Base-by-base conservation (phyloP, 1,140 invertebrate species). In the Drosophila tsacasi region DNA sequence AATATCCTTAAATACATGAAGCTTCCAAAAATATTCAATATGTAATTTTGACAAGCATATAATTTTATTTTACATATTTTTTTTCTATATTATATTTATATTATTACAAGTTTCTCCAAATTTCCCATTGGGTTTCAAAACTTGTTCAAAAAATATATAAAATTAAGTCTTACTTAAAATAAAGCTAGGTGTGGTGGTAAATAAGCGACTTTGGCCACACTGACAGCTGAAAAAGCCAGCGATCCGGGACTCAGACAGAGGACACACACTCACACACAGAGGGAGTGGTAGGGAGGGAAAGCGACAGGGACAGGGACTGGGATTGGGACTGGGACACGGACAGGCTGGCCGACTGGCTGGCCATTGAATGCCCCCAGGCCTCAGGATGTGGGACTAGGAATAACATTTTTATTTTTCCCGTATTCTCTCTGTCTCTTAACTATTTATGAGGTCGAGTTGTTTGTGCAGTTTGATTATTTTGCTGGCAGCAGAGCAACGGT, bases 401-500 rank as follows among this genome's bases (percentile, higher is more conserved):
- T 19, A 42, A 52, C 27, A 61, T 62, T 27, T 57, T 76, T 66
- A 55, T 52, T 79, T 37, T 66, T 44, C 19, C 58, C 54, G 15
- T 58, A 63, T 52, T 81, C 47, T 49, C 64, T 46, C 69, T 64
- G 47, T 62, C 59, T 60, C 83, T 75, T 49, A 84, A 85, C 78
- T 85, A 86, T 81, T 85, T 75, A 85, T 79, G 79, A 81, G 74
- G 59, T 79, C 35, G 39, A 66, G 75, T 57, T 81, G 78, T 85
- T 85, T 85, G 82, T 78, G 82, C 58, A 69, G 77, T 81, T 81
- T 81, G 75, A 84, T 81, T 81, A 73, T 81, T 69, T 84, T 65
- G 49, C 76, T 63, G 54, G 55, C 52, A 35, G 72, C 40, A 17
- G 40, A 37, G 49, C 55, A 21, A 57, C 39, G 39, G 35, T 55